Base-by-base conservation (phyloP, 2,888 invertebrate genomes). In the Archips xylosteana region DNA sequence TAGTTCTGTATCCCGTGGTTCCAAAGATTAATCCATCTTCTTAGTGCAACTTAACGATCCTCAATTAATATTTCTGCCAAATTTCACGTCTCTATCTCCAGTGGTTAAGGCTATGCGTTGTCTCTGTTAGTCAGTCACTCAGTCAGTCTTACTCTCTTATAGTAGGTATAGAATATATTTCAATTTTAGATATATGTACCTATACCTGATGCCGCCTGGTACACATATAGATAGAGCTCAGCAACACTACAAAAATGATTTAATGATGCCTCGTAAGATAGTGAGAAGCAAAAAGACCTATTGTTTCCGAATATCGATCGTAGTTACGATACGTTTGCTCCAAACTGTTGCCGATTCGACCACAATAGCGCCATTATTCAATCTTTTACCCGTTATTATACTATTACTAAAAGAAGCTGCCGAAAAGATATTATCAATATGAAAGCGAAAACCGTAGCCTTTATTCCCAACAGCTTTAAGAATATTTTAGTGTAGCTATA, bases 351-450 rank as follows among this genome's bases (percentile, higher is more conserved):
- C 74, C 69, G 69, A 65, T 74, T 61, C 45, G 64, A 59, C 59
- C 69, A 70, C 54, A 65, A 65, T 42, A 70, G 70, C 47, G 39
- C 63, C 49, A 45, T 74, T 70, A 42, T 74, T 65, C 57, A 67
- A 67, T 67, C 23, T 74, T 49, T 73, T 61, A 60, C 65, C 59
- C 51, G 47, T 69, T 60, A 70, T 74, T 69, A 70, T 69, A 65
- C 60, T 65, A 74, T 70, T 70, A 74, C 65, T 57, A 59, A 66
- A 61, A 66, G 67, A 71, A 64, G 70, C 74, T 74, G 70, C 62
- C 70, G 70, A 66, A 62, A 62, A 13, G 70, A 74, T 74, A n/a
- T 74, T 70, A 74, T 70, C 74, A 63, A 49, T 60, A 70, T 66
- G 42, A 54, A 45, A 65, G 42, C 3, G 6, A 3, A 15, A 39